Conservation (phyloP, 2,888 invertebrate species). For the Miltochrista miniata region DNA sequence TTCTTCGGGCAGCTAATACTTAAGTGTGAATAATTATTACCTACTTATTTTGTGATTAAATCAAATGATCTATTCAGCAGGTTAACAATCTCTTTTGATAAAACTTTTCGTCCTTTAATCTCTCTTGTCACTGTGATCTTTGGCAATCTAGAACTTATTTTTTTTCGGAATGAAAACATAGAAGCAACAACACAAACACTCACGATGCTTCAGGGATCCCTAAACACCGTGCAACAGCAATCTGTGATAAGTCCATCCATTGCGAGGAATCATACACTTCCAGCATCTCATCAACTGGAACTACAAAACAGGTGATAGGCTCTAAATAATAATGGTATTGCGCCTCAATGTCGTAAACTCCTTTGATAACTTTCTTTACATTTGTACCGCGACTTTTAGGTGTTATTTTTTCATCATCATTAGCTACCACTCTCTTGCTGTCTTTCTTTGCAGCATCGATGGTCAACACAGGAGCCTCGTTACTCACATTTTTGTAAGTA, state of each 20-base stretch:
- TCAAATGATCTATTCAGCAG: no score
- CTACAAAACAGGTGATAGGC: slow-evolving; percentile 85
- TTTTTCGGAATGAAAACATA: background rate
- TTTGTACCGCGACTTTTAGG: slow-evolving; percentile 60
- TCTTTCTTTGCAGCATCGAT: slow-evolving; percentile 71
- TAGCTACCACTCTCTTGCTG: slow-evolving; percentile 56
- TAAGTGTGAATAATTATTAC: no score
- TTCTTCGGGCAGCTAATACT: no score
- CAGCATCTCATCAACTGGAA: slow-evolving; percentile 87
- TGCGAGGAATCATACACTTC: slow-evolving; percentile 87
- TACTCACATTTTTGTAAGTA: slow-evolving; percentile 72
- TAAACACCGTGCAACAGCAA: slow-evolving; percentile 81
- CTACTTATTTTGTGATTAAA: no score
- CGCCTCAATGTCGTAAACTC: slow-evolving; percentile 82
- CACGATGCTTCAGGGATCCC: slow-evolving; percentile 82
- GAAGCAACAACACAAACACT: slow-evolving; percentile 29
- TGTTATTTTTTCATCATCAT: slow-evolving; percentile 42
- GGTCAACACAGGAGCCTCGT: slow-evolving; percentile 56
- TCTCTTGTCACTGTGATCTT: no score
- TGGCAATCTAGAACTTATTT: no score
- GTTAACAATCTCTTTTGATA: no score
- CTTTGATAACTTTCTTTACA: slow-evolving; percentile 76
- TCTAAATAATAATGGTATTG: slow-evolving; percentile 92
- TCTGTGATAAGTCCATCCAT: slow-evolving; percentile 85
- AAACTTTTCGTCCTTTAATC: no score